Base-by-base conservation (phyloP, 2,888 invertebrate genomes). In the Orthosia gracilis region DNA sequence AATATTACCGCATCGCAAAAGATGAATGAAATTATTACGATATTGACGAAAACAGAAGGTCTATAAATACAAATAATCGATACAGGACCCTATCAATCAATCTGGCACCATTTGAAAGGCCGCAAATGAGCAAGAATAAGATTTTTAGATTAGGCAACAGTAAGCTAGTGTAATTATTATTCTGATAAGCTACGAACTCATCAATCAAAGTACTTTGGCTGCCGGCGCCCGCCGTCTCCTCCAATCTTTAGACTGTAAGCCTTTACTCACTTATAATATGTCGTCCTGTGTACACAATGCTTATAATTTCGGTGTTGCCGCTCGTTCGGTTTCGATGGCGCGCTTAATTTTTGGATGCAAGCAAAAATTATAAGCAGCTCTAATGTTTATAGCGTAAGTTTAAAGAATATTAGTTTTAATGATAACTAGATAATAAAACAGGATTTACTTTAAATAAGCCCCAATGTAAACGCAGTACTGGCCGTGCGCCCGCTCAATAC, bases 151-250 rank as follows among this genome's bases (percentile, higher is more conserved):
- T 83, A 86, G 69, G 82, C 75, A 82, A 67, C 84, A 80, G 79
- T 83, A 77, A 85, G 78, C 74, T 77, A 77, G 71, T 84, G 83
- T 88, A 85, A 89, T 90, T 87, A 89, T 87, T 88, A 88, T 87
- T 89, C 86, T 81, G 84, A 78, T 85, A 84, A 86, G 86, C 89
- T 73, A 80, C 68, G 78, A 84, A 83, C 86, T 91, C 91, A 92
- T 92, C 92, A 92, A 92, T 92, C 92, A 92, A 87, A 86, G 83
- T 85, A 86, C 85, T 89, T 87, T 78, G 80, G 78, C 80, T 78
- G 83, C 79, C 55, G 78, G 84, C 85, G 40, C 81, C 82, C 78
- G 62, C 79, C 87, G 82, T 80, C 82, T 83, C 74, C 83, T 61
- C 78, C 85, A 85, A 87, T 85, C 84, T 85, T 75, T 67, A 80